Evolutionary conservation across 2,888 invertebrate genomes (phyloP), one percentile per base, ranked within the genome.

Genomic region (Tanytarsus gracilentus): DNA sequence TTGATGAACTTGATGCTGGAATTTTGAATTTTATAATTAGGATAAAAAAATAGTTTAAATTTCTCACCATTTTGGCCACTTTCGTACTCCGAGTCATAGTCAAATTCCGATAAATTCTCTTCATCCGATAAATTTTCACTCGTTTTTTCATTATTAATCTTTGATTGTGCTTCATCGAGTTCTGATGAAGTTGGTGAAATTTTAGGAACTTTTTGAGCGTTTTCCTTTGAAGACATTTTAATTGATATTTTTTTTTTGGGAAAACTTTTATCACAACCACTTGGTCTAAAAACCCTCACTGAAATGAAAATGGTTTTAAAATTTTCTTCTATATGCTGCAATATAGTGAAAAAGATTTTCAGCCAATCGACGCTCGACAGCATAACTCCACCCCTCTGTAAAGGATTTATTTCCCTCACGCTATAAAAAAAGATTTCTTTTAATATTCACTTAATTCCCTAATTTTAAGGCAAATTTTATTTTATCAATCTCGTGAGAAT

Each of bases 51-150:
- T 14, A 36, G 36, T 9, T 14, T 16, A 36, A 36, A n/a, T 36
- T 14, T 14, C 16, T 52, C 39, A 30, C 55, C 55, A 25, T 55
- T 36, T 11, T 55, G 23, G 14, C 40, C 21, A 16, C 3, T 18
- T 8, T 55, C 55, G 18, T 55, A 39, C n/a, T 55, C 55, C 23
- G 55, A 55, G 14, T 55, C 55, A 14, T 21, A 33, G 16, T 55
- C 55, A 39, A 55, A 55, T 25, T 40, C 55, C 4, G 55, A 55
- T 40, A 55, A 16, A 55, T 55, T 55, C 40, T 55, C 55, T 18
- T 55, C 40, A 6, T 55, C 55, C 23, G 44, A 44, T 9, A 44
- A 23, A 55, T 23, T 40, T 27, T 55, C 55, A 16, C 33, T 55
- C 6, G 1, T 11, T 21, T 33, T 29, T 51, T 25, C 51, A 26